phyloP scores from a whole-genome alignment of 2,113 vertebrate species.

The Phalacrocorax aristotelis region DNA sequence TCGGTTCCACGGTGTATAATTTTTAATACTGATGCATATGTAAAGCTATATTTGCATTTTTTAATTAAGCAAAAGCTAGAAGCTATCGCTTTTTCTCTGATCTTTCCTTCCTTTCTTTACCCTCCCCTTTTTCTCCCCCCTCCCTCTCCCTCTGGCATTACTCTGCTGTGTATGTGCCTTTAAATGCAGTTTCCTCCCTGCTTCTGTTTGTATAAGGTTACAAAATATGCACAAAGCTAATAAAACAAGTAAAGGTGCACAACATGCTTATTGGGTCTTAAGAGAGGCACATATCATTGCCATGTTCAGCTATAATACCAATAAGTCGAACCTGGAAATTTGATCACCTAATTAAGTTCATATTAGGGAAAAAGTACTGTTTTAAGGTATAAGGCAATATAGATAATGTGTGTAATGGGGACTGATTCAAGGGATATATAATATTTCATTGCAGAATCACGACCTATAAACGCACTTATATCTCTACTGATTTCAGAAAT shows the following conservation, averaged over 20 bases:
- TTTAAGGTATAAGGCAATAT: slow-evolving; percentile 7
- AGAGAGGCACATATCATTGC: slow-evolving; percentile 40
- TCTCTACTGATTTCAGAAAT: slow-evolving; percentile 47
- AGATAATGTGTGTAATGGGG: slow-evolving; percentile 25
- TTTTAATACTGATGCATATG: too few relatives aligned
- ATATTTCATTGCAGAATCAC: slow-evolving; percentile 35
- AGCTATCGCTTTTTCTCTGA: too few relatives aligned
- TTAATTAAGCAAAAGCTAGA: too few relatives aligned
- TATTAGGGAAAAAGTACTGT: slow-evolving; percentile 39
- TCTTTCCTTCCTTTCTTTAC: too few relatives aligned
- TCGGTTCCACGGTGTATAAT: too few relatives aligned
- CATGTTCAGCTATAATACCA: slow-evolving; percentile 25
- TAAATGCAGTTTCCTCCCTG: slow-evolving; percentile 41
- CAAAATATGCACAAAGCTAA: slow-evolving; percentile 63
- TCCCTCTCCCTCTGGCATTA: background rate
- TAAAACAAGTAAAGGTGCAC: slow-evolving; percentile 42
- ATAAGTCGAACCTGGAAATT: slow-evolving; percentile 61
- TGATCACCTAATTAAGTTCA: slow-evolving; percentile 63
- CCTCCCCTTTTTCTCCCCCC: too few relatives aligned
- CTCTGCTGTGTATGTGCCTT: slow-evolving; percentile 47
- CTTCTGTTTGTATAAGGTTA: slow-evolving; percentile 61
- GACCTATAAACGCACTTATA: background rate
- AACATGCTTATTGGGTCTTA: slow-evolving; percentile 41
- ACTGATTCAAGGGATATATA: slow-evolving; percentile 39
- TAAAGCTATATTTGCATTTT: too few relatives aligned